Evolutionary conservation across 2,797 vertebrate species (phyloP).

Genomic region (Poecilia picta): DNA sequence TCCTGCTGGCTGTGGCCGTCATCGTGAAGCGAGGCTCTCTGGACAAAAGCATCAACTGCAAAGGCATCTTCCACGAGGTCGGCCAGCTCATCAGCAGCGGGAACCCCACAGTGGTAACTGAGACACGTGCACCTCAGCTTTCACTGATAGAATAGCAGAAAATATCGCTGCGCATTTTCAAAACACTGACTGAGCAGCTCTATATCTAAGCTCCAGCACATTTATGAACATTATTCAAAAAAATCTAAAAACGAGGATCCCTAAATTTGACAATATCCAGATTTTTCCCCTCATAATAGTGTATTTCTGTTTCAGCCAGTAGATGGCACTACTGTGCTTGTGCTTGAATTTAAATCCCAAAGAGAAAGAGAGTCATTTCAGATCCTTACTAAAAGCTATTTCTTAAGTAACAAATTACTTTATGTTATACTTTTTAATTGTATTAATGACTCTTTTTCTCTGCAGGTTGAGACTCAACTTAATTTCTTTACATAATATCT

Average conservation of each 20-base stretch:
- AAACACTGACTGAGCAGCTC: neutral
- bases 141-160: neutral
- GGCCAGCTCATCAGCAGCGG: slow-evolving; percentile 98
- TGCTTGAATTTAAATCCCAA: neutral
- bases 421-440: neutral
- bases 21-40: slow-evolving; percentile 96
- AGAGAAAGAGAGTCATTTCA: neutral
- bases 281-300: neutral
- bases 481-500: neutral
- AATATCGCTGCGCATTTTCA: neutral
- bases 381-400: neutral
- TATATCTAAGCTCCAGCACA: neutral
- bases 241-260: neutral
- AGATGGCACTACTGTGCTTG: slow-evolving; percentile 35
- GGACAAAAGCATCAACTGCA: slow-evolving; percentile 97
- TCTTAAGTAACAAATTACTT: neutral
- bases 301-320: slow-evolving; percentile 5
- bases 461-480: neutral
- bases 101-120: slow-evolving; percentile 94
- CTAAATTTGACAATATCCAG: neutral
- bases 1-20: slow-evolving; percentile 95
- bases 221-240: neutral
- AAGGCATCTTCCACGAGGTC: slow-evolving; percentile 97
- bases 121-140: neutral
- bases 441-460: neutral